Evolutionary conservation across 2,888 invertebrate genomes (phyloP), one percentile per base, ranked within the genome.

Genomic region (Steinernema scapterisci): DNA sequence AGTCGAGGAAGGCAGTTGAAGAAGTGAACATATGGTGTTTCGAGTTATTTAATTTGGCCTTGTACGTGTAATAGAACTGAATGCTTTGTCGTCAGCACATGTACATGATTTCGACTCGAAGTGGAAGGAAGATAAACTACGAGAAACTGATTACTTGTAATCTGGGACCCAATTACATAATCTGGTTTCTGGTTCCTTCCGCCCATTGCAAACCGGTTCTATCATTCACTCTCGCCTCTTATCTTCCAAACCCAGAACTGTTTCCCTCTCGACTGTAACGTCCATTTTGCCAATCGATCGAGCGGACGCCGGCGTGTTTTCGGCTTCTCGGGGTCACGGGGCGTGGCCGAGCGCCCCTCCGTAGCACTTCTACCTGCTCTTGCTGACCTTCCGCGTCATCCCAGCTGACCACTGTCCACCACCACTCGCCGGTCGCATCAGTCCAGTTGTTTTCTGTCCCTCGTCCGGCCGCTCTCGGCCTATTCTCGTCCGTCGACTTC

Each of bases 371-470:
- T 63, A 63, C 63, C 63, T 63, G 63, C 31, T 11, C 23, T 54
- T 21, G 54, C 63, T 48, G 48, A 48, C 48, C 48, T 19, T 48
- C 48, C 48, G 48, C 27, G 16, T 13, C 63, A 27, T 13, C 63
- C 1, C 16, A 63, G 31, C 63, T 31, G 63, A 63, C 63, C 63
- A 31, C 54, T 48, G 48, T 48, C 48, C 48, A 38, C 38, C 48
- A 38, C 38, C 38, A 38, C 38, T 38, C 38, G 38, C 38, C 9
- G 21, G 25, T 5, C 54, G 2, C 23, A 19, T 19, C 63, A 27
- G 16, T 63, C 27, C 31, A 63, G 63, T 63, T 31, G 63, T 63
- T 63, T 63, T 63, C 27, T 63, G 63, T 38, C 11, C 19, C 63
- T 27, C 27, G 63, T 2, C 16, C 27, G 31, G 63, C 25, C 31